Conservation (phyloP, 2,888 invertebrate species). For the Diarsia rubi region DNA sequence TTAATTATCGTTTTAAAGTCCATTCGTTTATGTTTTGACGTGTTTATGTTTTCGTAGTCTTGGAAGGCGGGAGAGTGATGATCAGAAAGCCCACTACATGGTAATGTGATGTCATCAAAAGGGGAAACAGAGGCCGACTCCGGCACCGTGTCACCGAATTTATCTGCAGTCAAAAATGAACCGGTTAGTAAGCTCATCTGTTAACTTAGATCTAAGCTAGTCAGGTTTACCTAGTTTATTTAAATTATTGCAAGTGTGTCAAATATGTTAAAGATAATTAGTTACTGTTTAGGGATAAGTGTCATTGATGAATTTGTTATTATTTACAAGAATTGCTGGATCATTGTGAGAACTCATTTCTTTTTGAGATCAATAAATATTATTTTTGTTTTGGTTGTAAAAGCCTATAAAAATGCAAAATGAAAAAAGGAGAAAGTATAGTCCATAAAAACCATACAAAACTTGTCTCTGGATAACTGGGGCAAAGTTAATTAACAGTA, state of each 20-base stretch:
- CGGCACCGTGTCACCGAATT: conserved; percentile 89
- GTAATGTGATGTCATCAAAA: conserved; percentile 91
- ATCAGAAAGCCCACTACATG: conserved; percentile 85
- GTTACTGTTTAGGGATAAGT: conserved; percentile 23
- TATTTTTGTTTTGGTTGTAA: not conserved
- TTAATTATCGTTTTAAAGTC: conserved; percentile 59
- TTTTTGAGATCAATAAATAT: not conserved
- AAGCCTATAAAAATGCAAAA: not conserved
- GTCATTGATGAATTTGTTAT: conserved; percentile 7
- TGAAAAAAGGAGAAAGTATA: conserved; percentile 37
- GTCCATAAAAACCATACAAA: conserved; percentile 20
- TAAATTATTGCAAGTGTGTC: conserved; percentile 8
- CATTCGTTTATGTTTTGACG: conserved; percentile 65
- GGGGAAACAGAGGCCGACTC: conserved; percentile 91
- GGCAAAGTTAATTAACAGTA: conserved; percentile 51
- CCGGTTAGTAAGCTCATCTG: conserved; percentile 79
- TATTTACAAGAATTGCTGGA: not conserved
- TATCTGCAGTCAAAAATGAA: conserved; percentile 87
- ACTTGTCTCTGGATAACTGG: conserved; percentile 50
- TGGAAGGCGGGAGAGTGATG: conserved; percentile 89
- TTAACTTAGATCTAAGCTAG: conserved; percentile 40
- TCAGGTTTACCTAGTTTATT: conserved; percentile 41
- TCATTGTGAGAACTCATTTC: not conserved
- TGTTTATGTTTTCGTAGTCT: conserved; percentile 82
- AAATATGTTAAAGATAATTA: conserved; percentile 5